phyloP scores from a whole-genome alignment of 2,888 invertebrate species.

The Leuctra nigra region DNA sequence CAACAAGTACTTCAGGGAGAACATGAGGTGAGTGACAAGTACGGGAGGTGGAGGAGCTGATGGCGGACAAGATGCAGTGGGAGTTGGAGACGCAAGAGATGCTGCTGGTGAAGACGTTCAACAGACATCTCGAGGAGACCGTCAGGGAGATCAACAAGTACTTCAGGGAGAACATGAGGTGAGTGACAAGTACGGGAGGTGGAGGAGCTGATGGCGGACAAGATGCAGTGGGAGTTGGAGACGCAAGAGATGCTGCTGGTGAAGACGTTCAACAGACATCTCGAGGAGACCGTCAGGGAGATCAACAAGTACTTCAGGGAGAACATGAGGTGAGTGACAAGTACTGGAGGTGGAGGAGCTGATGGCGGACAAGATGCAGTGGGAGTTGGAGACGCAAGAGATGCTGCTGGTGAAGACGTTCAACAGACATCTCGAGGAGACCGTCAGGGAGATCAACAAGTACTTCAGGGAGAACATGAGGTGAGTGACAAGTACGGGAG shows the following conservation, averaged over 20 bases:
- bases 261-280: not conserved
- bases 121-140: not conserved
- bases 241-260: conserved; percentile 32
- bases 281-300: not conserved
- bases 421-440: too few species aligned
- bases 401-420: too few species aligned
- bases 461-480: too few species aligned
- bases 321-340: too few species aligned
- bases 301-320: not conserved
- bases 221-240: conserved; percentile 32
- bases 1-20: not conserved
- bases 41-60: conserved; percentile 25
- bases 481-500: too few species aligned
- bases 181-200: conserved; percentile 18
- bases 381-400: too few species aligned
- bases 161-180: too few species aligned
- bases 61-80: conserved; percentile 32
- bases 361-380: too few species aligned
- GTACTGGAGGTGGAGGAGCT: too few species aligned
- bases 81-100: conserved; percentile 32
- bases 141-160: not conserved
- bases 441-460: too few species aligned
- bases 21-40: conserved; percentile 19
- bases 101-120: conserved; percentile 28
- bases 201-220: conserved; percentile 29